Conservation (phyloP, 1,140 invertebrate species). For the Drosophila sechellia region DNA sequence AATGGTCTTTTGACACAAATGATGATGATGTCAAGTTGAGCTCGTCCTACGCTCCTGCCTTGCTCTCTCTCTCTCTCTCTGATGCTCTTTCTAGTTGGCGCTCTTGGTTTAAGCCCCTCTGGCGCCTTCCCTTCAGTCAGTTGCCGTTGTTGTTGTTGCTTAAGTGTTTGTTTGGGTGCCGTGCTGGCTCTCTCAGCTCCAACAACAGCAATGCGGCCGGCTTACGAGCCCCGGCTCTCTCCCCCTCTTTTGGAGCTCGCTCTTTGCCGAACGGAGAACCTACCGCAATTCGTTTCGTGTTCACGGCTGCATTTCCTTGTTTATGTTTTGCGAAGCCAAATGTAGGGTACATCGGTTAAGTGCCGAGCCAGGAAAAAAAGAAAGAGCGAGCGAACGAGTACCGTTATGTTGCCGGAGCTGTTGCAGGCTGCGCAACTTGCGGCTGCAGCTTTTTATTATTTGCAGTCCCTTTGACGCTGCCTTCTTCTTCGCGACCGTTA, state of each 20-base stretch:
- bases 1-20: conserved; percentile 84
- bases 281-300: conserved; percentile 76
- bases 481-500: conserved; percentile 12
- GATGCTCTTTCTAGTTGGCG: too few relatives aligned
- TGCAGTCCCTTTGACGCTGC: conserved; percentile 23
- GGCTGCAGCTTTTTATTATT: conserved; percentile 59
- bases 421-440: conserved; percentile 61
- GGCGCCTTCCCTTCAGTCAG: conserved; percentile 35
- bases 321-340: conserved; percentile 74
- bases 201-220: conserved; percentile 52
- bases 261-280: conserved; percentile 52
- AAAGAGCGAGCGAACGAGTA: conserved; percentile 17
- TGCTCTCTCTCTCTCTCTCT: background rate
- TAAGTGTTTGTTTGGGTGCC: conserved; percentile 80
- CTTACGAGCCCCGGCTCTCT: conserved; percentile 27
- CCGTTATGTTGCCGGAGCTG: conserved; percentile 43
- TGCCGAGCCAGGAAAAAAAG: conserved; percentile 32
- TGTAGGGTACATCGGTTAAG: conserved; percentile 72
- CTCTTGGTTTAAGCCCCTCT: conserved; percentile 7
- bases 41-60: conserved; percentile 31
- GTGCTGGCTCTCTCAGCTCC: conserved; percentile 50
- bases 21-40: conserved; percentile 84
- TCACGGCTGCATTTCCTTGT: conserved; percentile 77
- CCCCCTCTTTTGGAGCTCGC: conserved; percentile 8
- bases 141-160: conserved; percentile 37